Evolutionary conservation across 2,888 invertebrate species (phyloP).

Genomic region (Ichneumon xanthorius): DNA sequence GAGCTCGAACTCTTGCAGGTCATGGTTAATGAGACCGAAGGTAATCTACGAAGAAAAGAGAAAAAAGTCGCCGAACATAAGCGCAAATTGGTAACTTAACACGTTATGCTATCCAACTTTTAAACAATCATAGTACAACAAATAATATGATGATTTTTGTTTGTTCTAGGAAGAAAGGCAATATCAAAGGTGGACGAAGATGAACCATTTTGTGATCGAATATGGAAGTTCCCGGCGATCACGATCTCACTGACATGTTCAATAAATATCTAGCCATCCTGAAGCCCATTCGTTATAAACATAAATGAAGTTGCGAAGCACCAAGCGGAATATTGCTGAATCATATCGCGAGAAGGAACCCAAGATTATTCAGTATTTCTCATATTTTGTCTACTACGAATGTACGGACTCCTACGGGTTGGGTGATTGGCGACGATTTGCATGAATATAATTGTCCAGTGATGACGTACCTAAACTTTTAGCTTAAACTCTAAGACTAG

Average conservation of each 20-base stretch:
- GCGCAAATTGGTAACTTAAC: slow-evolving; percentile 70
- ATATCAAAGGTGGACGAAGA: slow-evolving; percentile 68
- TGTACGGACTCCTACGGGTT: not conserved
- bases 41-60: slow-evolving; percentile 59
- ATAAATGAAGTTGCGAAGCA: too few relatives aligned
- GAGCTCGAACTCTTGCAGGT: slow-evolving; percentile 68
- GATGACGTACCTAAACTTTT: too few relatives aligned
- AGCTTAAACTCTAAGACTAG: too few relatives aligned
- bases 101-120: not conserved
- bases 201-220: slow-evolving; percentile 58
- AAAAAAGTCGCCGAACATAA: slow-evolving; percentile 66
- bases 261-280: slow-evolving; percentile 53
- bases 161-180: slow-evolving; percentile 71
- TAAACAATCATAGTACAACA: not conserved
- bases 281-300: not conserved
- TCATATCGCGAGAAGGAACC: not conserved
- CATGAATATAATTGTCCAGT: too few relatives aligned
- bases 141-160: slow-evolving; percentile 7
- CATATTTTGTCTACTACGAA: not conserved
- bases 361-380: not conserved
- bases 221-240: slow-evolving; percentile 60
- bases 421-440: too few relatives aligned
- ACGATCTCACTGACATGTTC: slow-evolving; percentile 52
- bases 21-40: slow-evolving; percentile 38
- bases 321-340: not conserved